A percentile compares a stretch with the other conserved stretches of the same genome.
These are phyloP conservation scores for Bubo bubo DNA, from an alignment of 2,113 vertebrate genomes.

Conservation along the genomic window DNA sequence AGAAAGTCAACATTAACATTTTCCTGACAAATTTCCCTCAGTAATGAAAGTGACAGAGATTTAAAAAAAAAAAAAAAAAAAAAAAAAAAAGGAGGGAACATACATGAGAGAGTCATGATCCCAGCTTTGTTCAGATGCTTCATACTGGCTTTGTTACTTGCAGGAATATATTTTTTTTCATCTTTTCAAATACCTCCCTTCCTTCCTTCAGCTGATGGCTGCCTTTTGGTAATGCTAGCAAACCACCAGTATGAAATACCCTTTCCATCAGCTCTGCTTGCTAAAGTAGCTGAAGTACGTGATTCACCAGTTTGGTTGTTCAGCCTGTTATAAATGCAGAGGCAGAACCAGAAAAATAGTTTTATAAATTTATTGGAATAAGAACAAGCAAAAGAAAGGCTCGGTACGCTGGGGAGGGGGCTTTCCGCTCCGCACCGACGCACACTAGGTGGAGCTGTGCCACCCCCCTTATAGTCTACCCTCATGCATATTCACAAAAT, in stretches of 20 bases:
- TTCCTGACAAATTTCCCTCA: neutral
- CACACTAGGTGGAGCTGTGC: too few relatives aligned
- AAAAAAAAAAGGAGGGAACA: neutral
- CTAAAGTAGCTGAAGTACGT: neutral
- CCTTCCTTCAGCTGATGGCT: neutral
- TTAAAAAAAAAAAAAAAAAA: neutral
- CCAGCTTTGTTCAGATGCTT: neutral
- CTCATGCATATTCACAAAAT: too few relatives aligned
- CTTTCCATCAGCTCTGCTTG: neutral
- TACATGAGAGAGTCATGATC: rapidly evolving
- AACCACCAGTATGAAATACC: neutral
- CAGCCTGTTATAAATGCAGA: too few relatives aligned
- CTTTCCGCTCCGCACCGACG: too few relatives aligned
- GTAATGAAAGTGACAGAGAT: neutral
- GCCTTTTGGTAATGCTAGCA: neutral
- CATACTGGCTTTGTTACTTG: neutral
- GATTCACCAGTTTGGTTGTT: neutral
- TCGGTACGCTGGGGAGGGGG: too few relatives aligned
- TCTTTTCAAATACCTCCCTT: neutral
- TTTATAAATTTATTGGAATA: too few relatives aligned
- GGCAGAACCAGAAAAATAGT: too few relatives aligned
- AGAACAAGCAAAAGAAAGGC: too few relatives aligned
- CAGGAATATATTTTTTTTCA: neutral
- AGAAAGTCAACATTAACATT: neutral
- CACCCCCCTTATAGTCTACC: too few relatives aligned